These are phyloP conservation scores for Rhynchotus rufescens DNA, from an alignment of 2,797 vertebrate species.

Conservation along the genomic window DNA sequence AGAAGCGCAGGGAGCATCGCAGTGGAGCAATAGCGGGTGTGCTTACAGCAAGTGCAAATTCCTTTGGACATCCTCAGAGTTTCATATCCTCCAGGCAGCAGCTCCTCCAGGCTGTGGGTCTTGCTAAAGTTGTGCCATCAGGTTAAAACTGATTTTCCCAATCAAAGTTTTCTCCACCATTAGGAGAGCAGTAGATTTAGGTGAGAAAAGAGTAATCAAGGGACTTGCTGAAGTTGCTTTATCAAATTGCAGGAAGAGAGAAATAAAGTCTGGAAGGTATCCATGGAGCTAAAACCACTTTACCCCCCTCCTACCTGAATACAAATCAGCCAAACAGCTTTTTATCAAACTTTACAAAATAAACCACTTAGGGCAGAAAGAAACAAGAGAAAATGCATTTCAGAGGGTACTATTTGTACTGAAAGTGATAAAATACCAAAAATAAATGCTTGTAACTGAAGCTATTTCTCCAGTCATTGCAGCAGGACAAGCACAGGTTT, in stretches of 20 bases:
- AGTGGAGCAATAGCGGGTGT: rapidly evolving
- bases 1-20: background rate
- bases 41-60: background rate
- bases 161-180: background rate
- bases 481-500: background rate
- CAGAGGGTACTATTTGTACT: background rate
- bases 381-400: slow-evolving; percentile 14
- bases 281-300: background rate
- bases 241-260: background rate
- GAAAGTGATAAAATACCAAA: background rate
- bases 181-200: background rate
- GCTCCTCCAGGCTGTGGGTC: background rate
- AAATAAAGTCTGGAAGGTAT: background rate
- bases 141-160: background rate
- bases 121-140: background rate
- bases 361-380: background rate
- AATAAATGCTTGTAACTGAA: background rate
- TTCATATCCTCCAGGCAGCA: background rate
- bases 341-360: background rate
- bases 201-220: background rate
- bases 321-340: background rate
- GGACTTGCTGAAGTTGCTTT: background rate
- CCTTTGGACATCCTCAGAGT: rapidly evolving
- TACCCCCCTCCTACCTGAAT: background rate
- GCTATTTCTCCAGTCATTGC: background rate